These are phyloP conservation scores for Caenorhabditis macrosperma DNA, from an alignment of 2,888 invertebrate genomes.

Conservation along the genomic window DNA sequence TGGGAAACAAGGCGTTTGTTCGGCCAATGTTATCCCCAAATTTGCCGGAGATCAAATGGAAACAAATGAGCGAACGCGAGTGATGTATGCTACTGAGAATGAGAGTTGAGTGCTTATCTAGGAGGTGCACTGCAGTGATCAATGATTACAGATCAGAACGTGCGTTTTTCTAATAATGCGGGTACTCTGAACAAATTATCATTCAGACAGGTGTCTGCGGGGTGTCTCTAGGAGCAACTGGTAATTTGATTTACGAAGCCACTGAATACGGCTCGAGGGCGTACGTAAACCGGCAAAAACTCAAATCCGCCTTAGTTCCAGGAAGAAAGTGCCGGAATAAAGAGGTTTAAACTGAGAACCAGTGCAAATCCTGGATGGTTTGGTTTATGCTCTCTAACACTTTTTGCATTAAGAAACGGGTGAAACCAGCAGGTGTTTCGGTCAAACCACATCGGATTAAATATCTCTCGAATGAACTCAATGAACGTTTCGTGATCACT, in stretches of 20 bases:
- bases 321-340: slow-evolving; percentile 5
- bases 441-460: slow-evolving; percentile 35
- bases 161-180: slow-evolving; percentile 5
- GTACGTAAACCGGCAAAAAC: background rate
- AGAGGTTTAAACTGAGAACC: slow-evolving; percentile 14
- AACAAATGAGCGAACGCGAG: slow-evolving; percentile 3
- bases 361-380: background rate
- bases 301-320: background rate
- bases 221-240: background rate
- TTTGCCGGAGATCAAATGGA: background rate
- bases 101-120: slow-evolving; percentile 33
- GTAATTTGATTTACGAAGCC: background rate
- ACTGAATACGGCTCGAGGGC: background rate
- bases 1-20: slow-evolving; percentile 31
- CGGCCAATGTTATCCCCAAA: slow-evolving; percentile 7
- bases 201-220: slow-evolving; percentile 19
- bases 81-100: slow-evolving; percentile 13
- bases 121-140: slow-evolving; percentile 32
- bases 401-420: background rate
- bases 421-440: slow-evolving; percentile 9
- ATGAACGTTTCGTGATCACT: slow-evolving; percentile 38
- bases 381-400: slow-evolving; percentile 20
- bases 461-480: slow-evolving; percentile 47
- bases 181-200: slow-evolving; percentile 30
- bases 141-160: slow-evolving; percentile 41